These are phyloP conservation scores for Macrophya annulata DNA, from an alignment of 2,888 invertebrate genomes.

Conservation along the genomic window DNA sequence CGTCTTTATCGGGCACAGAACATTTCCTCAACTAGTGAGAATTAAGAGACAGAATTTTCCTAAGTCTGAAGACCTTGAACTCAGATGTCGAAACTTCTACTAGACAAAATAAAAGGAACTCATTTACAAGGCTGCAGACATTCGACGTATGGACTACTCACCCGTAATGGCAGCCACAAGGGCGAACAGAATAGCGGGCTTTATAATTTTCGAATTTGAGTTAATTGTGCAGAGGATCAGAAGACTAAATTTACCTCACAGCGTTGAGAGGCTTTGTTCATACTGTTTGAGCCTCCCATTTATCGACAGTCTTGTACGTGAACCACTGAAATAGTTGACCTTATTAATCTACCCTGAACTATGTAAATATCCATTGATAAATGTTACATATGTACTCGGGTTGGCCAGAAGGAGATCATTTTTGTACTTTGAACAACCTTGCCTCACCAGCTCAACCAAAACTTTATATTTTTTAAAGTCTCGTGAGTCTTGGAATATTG, in stretches of 20 bases:
- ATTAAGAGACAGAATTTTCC: too few relatives aligned
- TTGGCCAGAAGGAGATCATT: not conserved
- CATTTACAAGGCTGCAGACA: not conserved
- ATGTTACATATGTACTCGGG: not conserved
- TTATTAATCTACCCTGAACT: not conserved
- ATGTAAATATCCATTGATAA: not conserved
- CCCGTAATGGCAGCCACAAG: constrained; percentile 53
- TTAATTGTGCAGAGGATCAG: not conserved
- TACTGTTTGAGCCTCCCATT: constrained; percentile 2
- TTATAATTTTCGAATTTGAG: constrained; percentile 58
- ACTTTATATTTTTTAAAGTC: too few relatives aligned
- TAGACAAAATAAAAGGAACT: not conserved
- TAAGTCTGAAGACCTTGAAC: not conserved
- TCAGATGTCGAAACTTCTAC: not conserved
- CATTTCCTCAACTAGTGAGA: not conserved
- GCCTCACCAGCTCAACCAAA: not conserved
- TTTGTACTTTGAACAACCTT: not conserved
- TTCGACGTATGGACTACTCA: not conserved
- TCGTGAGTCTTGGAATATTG: too few relatives aligned
- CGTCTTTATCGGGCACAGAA: not conserved
- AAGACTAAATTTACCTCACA: not conserved
- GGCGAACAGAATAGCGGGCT: constrained; percentile 51
- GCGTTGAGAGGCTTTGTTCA: not conserved
- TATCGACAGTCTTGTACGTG: not conserved
- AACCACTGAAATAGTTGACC: constrained; percentile 75